Evolutionary conservation across 2,888 invertebrate species (phyloP), one percentile per base, ranked within the genome.

Genomic region (Diabrotica balteata): DNA sequence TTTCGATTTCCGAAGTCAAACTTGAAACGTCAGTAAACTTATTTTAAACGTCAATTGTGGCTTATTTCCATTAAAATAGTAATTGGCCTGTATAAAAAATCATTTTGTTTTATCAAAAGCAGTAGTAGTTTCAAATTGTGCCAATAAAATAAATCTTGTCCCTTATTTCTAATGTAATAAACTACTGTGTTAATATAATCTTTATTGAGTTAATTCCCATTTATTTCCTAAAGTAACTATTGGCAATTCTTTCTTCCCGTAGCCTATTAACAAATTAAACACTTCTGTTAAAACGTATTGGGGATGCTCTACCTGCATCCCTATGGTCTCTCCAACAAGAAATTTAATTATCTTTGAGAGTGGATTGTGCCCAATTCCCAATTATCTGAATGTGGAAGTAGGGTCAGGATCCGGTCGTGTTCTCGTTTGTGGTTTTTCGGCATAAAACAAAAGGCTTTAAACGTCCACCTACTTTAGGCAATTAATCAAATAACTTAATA

Each of bases 391-490:
- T 72, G 72, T 65, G 70, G 60, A 59, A 70, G 66, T 63, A 69
- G 32, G 10, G 10, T 53, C 42, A 10, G 42, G 47, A 8, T 32
- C 47, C 47, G 10, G 53, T 7, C 43, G 42, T 71, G 62, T 69
- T 72, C 70, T 59, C 68, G 62, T 58, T 66, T 69, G 70, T 64
- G 74, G 70, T 68, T 68, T 66, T 63, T 63, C 67, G 59, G 58
- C 63, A 69, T 70, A 63, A 70, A 70, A 72, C 75, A 74, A 73
- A 75, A 73, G 69, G 69, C 72, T 69, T 68, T 70, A 72, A 73
- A 63, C 69, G 71, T 69, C 71, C 63, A 68, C 68, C 71, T 68
- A 67, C 67, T 71, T 70, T 67, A 67, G 68, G 67, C 71, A 72
- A 75, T 75, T 75, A 75, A 74, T 70, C 72, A 73, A 71, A 71